phyloP scores from a whole-genome alignment of 2,113 vertebrate species.

The Proteles cristata region DNA sequence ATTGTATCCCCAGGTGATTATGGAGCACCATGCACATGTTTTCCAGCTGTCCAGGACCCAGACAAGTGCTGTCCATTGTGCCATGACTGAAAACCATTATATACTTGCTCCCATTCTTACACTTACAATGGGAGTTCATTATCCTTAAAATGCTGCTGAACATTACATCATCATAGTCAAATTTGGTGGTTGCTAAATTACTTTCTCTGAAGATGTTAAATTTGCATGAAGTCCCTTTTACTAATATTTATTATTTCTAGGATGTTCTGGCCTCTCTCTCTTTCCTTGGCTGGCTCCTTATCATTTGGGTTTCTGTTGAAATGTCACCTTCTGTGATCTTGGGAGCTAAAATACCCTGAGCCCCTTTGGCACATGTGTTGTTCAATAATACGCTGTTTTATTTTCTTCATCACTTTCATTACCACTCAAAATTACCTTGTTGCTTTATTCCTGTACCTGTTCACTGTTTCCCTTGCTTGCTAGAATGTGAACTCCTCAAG shows the following conservation, averaged over 20 bases:
- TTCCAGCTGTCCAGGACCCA: neutral
- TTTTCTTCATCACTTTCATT: neutral
- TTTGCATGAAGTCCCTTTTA: neutral
- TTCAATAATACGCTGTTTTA: neutral
- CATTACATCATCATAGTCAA: neutral
- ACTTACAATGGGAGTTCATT: neutral
- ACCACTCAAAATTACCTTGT: neutral
- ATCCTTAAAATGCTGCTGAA: too few relatives aligned
- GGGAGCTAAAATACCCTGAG: neutral
- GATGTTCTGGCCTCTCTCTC: neutral
- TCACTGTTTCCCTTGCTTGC: neutral
- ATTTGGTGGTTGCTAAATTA: neutral
- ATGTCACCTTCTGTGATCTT: neutral
- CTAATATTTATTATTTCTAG: neutral
- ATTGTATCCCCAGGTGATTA: neutral
- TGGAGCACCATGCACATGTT: neutral
- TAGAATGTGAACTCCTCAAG: neutral
- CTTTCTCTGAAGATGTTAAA: neutral
- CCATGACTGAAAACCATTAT: neutral
- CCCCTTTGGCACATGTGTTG: neutral
- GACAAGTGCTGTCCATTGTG: neutral
- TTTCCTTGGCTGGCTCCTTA: neutral
- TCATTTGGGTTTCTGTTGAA: neutral
- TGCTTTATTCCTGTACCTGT: neutral
- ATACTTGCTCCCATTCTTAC: too few relatives aligned